phyloP scores from a whole-genome alignment of 2,113 vertebrate genomes.

The Bothrops jararaca region DNA sequence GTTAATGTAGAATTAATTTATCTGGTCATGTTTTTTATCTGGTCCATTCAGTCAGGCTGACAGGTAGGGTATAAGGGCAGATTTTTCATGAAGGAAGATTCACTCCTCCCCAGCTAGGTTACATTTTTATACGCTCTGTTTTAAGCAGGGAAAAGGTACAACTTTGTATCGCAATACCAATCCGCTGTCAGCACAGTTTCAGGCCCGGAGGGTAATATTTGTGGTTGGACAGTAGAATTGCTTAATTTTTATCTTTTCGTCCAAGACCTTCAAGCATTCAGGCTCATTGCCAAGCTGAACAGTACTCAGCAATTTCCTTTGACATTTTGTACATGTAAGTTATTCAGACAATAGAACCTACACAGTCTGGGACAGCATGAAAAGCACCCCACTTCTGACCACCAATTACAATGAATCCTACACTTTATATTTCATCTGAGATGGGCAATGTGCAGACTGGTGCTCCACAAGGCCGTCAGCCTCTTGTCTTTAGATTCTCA shows the following conservation, averaged over 20 bases:
- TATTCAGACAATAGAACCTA: constrained; percentile 15
- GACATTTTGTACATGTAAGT: constrained; percentile 8
- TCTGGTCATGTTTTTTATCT: not conserved
- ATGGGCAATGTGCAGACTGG: not conserved
- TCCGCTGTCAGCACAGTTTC: not conserved
- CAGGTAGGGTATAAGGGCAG: not conserved
- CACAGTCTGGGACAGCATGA: constrained; percentile 12
- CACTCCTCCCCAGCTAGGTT: not conserved
- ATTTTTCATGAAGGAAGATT: not conserved
- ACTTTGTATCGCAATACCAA: not conserved
- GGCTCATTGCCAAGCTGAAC: not conserved
- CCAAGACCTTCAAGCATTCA: not conserved
- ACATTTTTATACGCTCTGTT: not conserved
- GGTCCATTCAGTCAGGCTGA: not conserved
- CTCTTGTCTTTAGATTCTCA: not conserved
- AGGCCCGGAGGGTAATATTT: not conserved
- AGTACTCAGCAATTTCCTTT: constrained; percentile 1
- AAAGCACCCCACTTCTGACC: not conserved
- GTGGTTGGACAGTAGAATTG: not conserved
- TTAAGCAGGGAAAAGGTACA: not conserved
- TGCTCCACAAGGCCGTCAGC: not conserved
- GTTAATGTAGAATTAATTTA: not conserved
- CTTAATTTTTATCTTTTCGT: not conserved
- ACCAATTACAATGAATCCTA: not conserved
- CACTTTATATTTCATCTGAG: not conserved